A percentile compares a stretch with the other conserved stretches of the same genome.
phyloP scores from a whole-genome alignment of 2,888 invertebrate genomes.

The Harpalus rubripes region DNA sequence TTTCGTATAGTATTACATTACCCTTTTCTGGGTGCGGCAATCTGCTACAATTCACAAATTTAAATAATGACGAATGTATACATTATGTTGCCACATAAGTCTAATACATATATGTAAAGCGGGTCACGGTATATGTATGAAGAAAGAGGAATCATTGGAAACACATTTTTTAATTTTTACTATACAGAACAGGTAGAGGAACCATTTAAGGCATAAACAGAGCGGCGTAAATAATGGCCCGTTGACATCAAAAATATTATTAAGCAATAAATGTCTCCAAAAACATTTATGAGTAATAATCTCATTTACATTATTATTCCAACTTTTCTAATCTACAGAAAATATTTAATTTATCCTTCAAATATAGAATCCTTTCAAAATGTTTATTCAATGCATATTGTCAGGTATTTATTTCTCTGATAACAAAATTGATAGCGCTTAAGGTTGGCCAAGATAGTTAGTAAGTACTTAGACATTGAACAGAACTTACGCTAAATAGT shows the following conservation, averaged over 20 bases:
- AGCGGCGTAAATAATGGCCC: too few relatives aligned
- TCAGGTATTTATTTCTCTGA: conserved; percentile 26
- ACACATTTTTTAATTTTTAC: too few relatives aligned
- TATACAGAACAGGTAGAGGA: too few relatives aligned
- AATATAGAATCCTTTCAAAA: not conserved
- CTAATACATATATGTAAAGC: too few relatives aligned
- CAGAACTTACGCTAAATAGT: conserved; percentile 2
- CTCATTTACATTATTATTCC: not conserved
- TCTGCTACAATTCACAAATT: too few relatives aligned
- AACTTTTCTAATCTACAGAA: not conserved
- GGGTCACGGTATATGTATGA: too few relatives aligned
- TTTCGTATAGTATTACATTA: too few relatives aligned
- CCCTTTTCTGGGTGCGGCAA: not conserved
- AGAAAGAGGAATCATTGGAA: too few relatives aligned
- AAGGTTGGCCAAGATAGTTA: conserved; percentile 21
- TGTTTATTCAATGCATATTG: conserved; percentile 6
- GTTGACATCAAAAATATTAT: too few relatives aligned
- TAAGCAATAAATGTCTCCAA: too few relatives aligned
- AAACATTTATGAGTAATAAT: not conserved
- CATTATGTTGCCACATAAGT: not conserved
- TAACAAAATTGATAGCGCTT: conserved; percentile 29
- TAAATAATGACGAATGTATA: not conserved
- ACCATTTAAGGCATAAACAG: too few relatives aligned
- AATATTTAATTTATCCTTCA: conserved; percentile 16
- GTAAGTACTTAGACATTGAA: conserved; percentile 31